phyloP scores from a whole-genome alignment of 2,113 vertebrate genomes.

The Nothobranchius kuhntae region DNA sequence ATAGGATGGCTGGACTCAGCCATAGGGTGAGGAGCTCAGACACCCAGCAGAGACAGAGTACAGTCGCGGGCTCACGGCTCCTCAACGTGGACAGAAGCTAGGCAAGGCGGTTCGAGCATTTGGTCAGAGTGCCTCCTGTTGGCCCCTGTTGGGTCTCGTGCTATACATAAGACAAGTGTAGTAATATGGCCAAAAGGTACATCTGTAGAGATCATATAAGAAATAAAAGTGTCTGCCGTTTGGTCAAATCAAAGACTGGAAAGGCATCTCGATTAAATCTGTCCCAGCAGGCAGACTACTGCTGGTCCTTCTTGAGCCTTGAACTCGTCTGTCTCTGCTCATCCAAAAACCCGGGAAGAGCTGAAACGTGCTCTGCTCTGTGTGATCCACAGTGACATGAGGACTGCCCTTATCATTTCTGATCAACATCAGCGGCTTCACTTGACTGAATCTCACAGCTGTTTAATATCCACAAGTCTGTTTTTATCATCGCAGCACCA shows the following conservation, averaged over 20 bases:
- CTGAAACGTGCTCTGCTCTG: slow-evolving; percentile 54
- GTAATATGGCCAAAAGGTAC: slow-evolving; percentile 10
- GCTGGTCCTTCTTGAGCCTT: slow-evolving; percentile 34
- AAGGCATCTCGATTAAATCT: slow-evolving; percentile 27
- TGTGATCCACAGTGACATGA: slow-evolving; percentile 64
- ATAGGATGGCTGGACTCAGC: no score
- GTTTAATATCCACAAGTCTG: slow-evolving; percentile 48
- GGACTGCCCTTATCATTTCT: slow-evolving; percentile 67
- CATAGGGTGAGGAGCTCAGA: no score
- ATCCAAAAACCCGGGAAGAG: slow-evolving; percentile 46
- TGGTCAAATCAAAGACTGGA: slow-evolving; percentile 11
- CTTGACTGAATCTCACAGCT: slow-evolving; percentile 45
- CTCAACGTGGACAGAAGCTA: no score
- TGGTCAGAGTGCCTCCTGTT: no score
- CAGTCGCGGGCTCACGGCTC: no score
- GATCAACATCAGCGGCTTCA: slow-evolving; percentile 61
- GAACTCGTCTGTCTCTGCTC: slow-evolving; percentile 26
- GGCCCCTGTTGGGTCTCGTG: no score
- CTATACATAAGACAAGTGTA: neutral
- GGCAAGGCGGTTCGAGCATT: no score
- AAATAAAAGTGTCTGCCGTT: neutral
- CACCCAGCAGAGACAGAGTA: no score
- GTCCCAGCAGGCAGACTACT: slow-evolving; percentile 20
- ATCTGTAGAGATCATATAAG: neutral
- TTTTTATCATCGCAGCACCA: slow-evolving; percentile 22